phyloP scores from a whole-genome alignment of 2,113 vertebrate species.

The Rhinoderma darwinii region DNA sequence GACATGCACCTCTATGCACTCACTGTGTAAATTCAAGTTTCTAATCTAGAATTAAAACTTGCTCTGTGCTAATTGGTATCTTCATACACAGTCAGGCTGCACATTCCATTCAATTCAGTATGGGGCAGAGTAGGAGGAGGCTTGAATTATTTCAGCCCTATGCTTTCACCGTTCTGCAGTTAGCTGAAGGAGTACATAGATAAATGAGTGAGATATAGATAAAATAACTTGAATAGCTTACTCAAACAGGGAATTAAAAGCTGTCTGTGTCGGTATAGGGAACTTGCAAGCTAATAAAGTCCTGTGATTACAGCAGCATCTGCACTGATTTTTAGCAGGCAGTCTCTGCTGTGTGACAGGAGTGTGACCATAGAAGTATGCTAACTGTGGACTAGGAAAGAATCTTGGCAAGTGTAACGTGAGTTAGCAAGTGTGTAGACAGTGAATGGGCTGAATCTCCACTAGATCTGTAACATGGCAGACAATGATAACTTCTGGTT shows the following conservation, averaged over 20 bases:
- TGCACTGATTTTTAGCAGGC: neutral
- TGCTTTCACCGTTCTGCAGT: neutral
- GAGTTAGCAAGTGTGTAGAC: no score
- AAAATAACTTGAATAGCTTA: neutral
- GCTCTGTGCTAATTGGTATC: no score
- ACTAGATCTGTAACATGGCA: neutral
- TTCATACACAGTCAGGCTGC: no score
- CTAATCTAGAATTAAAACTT: neutral
- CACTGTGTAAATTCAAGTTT: no score
- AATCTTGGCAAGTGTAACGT: neutral
- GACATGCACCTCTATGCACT: no score
- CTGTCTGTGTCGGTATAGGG: neutral
- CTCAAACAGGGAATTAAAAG: neutral
- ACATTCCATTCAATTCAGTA: no score
- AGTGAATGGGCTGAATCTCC: neutral
- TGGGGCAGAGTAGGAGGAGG: neutral
- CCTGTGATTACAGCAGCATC: neutral
- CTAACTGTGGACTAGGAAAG: neutral
- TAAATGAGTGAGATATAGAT: neutral
- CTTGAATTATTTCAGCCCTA: neutral
- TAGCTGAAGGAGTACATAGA: neutral
- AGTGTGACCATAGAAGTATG: neutral
- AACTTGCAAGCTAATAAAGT: neutral
- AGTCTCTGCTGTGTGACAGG: neutral
- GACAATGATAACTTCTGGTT: neutral